Percentiles rank a stretch among this genome's conserved stretches.
These are phyloP conservation scores for Irena cyanogastra DNA, from an alignment of 2,113 vertebrate species.

Conservation along the genomic window DNA sequence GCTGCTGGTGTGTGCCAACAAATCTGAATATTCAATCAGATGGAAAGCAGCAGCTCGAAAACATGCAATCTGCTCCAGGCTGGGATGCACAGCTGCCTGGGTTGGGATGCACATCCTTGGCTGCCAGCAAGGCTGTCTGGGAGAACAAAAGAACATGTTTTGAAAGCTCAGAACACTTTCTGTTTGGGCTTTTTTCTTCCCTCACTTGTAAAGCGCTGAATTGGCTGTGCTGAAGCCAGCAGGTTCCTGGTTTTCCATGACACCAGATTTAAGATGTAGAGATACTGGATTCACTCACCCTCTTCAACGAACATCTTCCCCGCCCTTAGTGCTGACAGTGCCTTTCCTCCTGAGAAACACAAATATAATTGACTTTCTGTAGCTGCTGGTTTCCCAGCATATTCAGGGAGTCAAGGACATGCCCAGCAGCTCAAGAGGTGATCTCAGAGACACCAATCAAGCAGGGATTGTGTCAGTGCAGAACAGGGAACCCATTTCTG, in stretches of 20 bases:
- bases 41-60: constrained; percentile 51
- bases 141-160: neutral
- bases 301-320: neutral
- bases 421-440: neutral
- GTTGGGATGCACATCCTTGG: neutral
- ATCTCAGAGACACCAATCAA: neutral
- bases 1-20: neutral
- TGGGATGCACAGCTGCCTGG: constrained; percentile 57
- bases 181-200: neutral
- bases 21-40: constrained; percentile 57
- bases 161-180: neutral
- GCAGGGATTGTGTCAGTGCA: neutral
- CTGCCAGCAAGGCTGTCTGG: constrained; percentile 11
- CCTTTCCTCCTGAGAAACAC: neutral
- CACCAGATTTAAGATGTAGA: neutral
- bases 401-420: neutral
- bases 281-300: neutral
- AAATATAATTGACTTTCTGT: neutral
- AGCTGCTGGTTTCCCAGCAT: neutral
- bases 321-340: neutral
- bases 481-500: neutral
- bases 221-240: neutral
- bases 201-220: neutral
- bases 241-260: neutral
- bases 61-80: constrained; percentile 50